phyloP scores from a whole-genome alignment of 2,888 invertebrate genomes.

The Cordylochernes scorpioides region DNA sequence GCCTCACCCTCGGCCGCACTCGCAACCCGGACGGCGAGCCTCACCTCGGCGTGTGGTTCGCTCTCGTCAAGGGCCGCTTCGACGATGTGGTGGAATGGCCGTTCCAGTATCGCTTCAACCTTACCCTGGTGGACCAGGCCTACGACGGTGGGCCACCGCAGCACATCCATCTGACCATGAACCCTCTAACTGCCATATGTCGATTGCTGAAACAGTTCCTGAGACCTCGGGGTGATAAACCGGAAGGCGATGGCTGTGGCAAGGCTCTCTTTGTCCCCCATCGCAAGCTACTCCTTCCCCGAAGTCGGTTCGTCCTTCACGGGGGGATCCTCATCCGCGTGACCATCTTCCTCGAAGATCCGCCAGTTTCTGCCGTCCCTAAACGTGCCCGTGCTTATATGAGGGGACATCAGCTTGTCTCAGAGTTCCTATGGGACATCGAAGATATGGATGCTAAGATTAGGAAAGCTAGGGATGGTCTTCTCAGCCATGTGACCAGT shows the following conservation, averaged over 20 bases:
- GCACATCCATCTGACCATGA: conserved; percentile 6
- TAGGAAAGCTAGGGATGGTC: conserved; percentile 1
- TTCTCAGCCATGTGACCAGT: conserved; percentile 3
- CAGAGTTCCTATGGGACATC: conserved; percentile 15
- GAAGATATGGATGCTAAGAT: conserved; percentile 11
- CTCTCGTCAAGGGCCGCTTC: conserved; percentile 9
- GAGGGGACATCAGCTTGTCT: conserved; percentile 15
- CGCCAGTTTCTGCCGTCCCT: conserved; percentile 1
- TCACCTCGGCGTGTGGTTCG: conserved; percentile 12
- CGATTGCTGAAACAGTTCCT: conserved; percentile 12
- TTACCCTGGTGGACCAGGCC: conserved; percentile 8
- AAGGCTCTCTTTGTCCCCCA: conserved; percentile 7
- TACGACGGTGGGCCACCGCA: background rate
- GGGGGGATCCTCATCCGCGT: conserved; percentile 9
- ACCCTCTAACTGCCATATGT: conserved; percentile 12
- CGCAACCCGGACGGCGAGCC: conserved; percentile 5
- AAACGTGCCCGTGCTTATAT: conserved; percentile 9
- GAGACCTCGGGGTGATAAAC: conserved; percentile 6
- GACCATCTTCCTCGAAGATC: conserved; percentile 10
- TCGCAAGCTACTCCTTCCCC: background rate
- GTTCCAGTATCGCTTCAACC: conserved; percentile 9
- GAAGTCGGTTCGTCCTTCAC: conserved; percentile 4
- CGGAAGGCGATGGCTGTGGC: conserved; percentile 10
- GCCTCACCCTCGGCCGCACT: conserved; percentile 4
- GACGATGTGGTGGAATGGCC: conserved; percentile 13